These are phyloP conservation scores for Phenganax subtilis DNA, from an alignment of 92 coral and sea anemone genomes.

Conservation along the genomic window DNA sequence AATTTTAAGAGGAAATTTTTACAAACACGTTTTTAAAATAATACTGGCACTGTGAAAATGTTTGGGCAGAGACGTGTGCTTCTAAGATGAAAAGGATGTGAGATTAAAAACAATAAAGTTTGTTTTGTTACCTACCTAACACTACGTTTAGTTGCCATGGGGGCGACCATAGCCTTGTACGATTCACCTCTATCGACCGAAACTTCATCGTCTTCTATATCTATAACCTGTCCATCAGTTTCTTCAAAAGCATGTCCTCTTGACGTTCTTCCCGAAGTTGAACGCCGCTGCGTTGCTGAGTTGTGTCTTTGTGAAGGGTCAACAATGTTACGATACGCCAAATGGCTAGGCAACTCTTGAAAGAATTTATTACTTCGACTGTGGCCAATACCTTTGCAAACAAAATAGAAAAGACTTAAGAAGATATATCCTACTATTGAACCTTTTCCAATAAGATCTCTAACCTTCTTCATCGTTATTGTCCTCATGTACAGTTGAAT, in stretches of 20 bases:
- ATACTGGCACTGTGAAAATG: too few species aligned
- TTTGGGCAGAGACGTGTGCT: too few species aligned
- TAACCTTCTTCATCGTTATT: constrained; percentile 20
- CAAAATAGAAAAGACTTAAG: background rate
- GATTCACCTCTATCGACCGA: constrained; percentile 27
- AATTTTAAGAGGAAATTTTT: too few species aligned
- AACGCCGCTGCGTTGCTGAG: background rate
- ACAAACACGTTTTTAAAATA: too few species aligned
- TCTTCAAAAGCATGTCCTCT: background rate
- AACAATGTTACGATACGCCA: background rate
- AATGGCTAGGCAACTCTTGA: constrained; percentile 27
- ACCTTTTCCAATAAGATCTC: too few species aligned
- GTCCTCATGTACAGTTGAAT: constrained; percentile 5
- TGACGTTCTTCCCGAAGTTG: constrained; percentile 8
- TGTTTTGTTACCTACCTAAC: constrained; percentile 36
- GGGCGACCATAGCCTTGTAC: constrained; percentile 54
- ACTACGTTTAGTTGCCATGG: constrained; percentile 54
- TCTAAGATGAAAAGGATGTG: too few species aligned
- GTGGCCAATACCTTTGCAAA: constrained; percentile 10
- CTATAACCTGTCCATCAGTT: constrained; percentile 25
- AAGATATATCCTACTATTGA: background rate
- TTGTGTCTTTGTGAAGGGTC: constrained; percentile 9
- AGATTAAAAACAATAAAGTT: background rate
- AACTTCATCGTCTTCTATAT: constrained; percentile 33
- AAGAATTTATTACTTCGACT: constrained; percentile 35